Base-by-base conservation (phyloP, 2,797 vertebrate species). In the Apodemus agrarius region DNA sequence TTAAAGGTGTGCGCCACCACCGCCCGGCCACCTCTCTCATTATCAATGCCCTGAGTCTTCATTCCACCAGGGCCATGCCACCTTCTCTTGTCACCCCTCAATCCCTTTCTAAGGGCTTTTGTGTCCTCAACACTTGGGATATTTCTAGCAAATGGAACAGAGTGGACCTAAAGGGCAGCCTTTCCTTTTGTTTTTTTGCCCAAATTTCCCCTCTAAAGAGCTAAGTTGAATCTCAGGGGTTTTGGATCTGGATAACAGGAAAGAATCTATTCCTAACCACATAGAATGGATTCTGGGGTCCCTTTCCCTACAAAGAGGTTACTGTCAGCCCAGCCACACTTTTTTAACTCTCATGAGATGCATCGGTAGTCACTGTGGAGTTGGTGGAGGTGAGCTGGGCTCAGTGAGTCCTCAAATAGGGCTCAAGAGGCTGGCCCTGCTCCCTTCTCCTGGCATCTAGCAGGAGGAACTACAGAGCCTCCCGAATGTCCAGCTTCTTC, bases 401-500 rank as follows among this genome's bases (percentile, higher is more conserved):
- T 65, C 29, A 91, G 80, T 10, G 94, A 83, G 16, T 96, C 89
- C 80, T 92, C 0, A 96, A 94, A 10, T 80, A 82, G 0, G 92
- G 84, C 31, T 59, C 83, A 0, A 78, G 46, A 24, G 46, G 65
- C 69, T 76, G 16, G 1, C 69, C 96, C 2, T 61, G 93, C 52
- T 84, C 97, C 13, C 2, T 8, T 1, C 6, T 93, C 72, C 49
- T 34, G 88, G 96, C 67, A 31, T 97, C 98, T 0, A 97, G 98
- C 93, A 99, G 98, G 83, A 99, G 99, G 72, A 99, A 99, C 97
- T 99, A 99, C 80, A 99, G 99, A 52, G 99, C 99, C 97, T 99
- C 99, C 12, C 98, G 98, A 95, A 99, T 99, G 93, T 99, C 99
- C 89, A 99, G 98, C 98, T 99, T 99, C 98, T 99, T 99, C 97